Evolutionary conservation across 2,797 vertebrate genomes (phyloP).

Genomic region (Synanceia verrucosa): DNA sequence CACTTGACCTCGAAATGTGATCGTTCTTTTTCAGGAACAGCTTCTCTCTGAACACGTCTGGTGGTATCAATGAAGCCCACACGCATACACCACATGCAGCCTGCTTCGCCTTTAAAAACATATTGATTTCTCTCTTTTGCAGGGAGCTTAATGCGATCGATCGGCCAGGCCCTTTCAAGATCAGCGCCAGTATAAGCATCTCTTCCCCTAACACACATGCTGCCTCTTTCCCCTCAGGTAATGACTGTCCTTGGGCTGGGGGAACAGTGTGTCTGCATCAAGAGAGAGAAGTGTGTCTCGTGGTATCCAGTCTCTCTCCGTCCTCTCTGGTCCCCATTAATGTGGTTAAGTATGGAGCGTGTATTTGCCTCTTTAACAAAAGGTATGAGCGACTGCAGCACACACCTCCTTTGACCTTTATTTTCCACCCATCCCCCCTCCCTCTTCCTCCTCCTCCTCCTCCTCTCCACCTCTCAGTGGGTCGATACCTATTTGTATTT

Average conservation of each 20-base stretch:
- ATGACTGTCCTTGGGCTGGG: slow-evolving; percentile 83
- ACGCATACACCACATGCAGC: slow-evolving; percentile 73
- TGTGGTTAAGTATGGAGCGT: slow-evolving; percentile 59
- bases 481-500: slow-evolving; percentile 80
- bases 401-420: slow-evolving; percentile 79
- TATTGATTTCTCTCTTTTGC: slow-evolving; percentile 84
- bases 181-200: slow-evolving; percentile 82
- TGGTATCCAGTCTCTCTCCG: slow-evolving; percentile 56
- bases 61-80: slow-evolving; percentile 77
- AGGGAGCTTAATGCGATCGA: slow-evolving; percentile 85
- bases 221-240: slow-evolving; percentile 78
- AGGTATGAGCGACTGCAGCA: slow-evolving; percentile 71
- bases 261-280: slow-evolving; percentile 80
- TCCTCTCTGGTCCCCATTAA: slow-evolving; percentile 42
- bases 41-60: slow-evolving; percentile 53
- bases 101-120: slow-evolving; percentile 83
- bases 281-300: slow-evolving; percentile 71
- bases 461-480: slow-evolving; percentile 39
- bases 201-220: slow-evolving; percentile 76
- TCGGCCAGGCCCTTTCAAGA: slow-evolving; percentile 83
- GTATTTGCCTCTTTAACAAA: slow-evolving; percentile 68
- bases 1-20: slow-evolving; percentile 71
- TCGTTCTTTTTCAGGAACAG: slow-evolving; percentile 58
- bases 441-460: neutral
- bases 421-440: slow-evolving; percentile 33